Evolutionary conservation across 2,888 invertebrate genomes (phyloP), one percentile per base, ranked within the genome.

Genomic region (Oconnorella tubifera): DNA sequence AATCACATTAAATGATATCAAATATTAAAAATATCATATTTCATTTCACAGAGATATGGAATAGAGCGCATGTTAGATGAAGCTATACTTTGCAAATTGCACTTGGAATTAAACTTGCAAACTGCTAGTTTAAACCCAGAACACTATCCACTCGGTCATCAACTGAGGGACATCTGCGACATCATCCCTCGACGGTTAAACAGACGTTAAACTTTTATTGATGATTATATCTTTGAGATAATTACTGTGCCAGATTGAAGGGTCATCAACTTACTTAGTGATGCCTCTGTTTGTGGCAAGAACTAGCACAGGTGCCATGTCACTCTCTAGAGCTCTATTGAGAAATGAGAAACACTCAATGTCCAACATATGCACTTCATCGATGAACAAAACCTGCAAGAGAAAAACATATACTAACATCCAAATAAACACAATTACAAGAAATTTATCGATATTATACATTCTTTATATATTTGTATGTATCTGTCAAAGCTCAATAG

Each of bases 301-400:
- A 51, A 99, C 94, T 0, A 99, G 91, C 0, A 99, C 89, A 0
- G 99, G 99, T 0, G 98, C 91, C 86, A 97, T 94, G 76, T 99
- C 98, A 55, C 91, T 91, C 79, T 99, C 99, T 31, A 99, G 83
- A 0, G 98, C 98, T 3, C 99, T 88, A 84, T 99, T 99, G 4
- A 99, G 85, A 82, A 91, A 99, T 0, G 98, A 98, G 84, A 99
- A 99, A 79, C 98, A 99, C 81, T 99, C 99, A 53, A 99, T 94
- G 80, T 99, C 99, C 71, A 99, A 84, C 97, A 99, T 98, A 80
- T 99, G 99, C 0, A 93, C 92, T 85, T 98, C 97, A 78, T 98
- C 97, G 71, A 98, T 90, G 77, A 98, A 98, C 1, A 98, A 84
- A 1, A 97, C 82, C 82, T 83, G 69, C 64, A 79, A 75, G 33